Conservation (phyloP, 2,888 invertebrate genomes). For the Drosophila seclusa region DNA sequence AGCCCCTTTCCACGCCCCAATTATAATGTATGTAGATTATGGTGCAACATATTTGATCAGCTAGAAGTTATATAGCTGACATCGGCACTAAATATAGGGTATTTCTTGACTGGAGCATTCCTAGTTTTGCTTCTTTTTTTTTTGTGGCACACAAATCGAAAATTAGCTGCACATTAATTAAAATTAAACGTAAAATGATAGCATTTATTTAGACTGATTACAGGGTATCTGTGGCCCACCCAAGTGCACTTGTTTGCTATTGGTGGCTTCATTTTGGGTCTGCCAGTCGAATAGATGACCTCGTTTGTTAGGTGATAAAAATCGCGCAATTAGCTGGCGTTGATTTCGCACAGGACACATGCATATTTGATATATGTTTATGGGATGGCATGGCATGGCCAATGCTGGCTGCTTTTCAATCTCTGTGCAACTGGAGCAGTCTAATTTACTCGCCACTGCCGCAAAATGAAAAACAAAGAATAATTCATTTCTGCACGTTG, state of each 20-base stretch:
- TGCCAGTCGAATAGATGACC: conserved; percentile 50
- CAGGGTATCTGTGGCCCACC: conserved; percentile 8
- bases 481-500: conserved; percentile 61
- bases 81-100: not conserved
- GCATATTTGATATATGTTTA: conserved; percentile 49
- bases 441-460: conserved; percentile 69
- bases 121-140: not conserved
- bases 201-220: not conserved
- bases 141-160: not conserved
- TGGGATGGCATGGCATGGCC: not conserved
- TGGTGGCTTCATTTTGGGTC: not conserved
- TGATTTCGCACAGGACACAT: conserved; percentile 79
- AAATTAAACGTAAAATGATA: not conserved
- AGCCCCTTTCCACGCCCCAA: not conserved
- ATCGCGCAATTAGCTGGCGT: conserved; percentile 75
- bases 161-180: not conserved
- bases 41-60: not conserved
- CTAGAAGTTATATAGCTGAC: not conserved
- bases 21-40: not conserved
- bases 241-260: not conserved
- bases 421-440: conserved; percentile 58
- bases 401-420: conserved; percentile 1
- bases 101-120: not conserved
- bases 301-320: conserved; percentile 71
- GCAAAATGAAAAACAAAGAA: conserved; percentile 42